Conservation (phyloP, 2,888 invertebrate genomes). For the Caenorhabditis sulstoni region DNA sequence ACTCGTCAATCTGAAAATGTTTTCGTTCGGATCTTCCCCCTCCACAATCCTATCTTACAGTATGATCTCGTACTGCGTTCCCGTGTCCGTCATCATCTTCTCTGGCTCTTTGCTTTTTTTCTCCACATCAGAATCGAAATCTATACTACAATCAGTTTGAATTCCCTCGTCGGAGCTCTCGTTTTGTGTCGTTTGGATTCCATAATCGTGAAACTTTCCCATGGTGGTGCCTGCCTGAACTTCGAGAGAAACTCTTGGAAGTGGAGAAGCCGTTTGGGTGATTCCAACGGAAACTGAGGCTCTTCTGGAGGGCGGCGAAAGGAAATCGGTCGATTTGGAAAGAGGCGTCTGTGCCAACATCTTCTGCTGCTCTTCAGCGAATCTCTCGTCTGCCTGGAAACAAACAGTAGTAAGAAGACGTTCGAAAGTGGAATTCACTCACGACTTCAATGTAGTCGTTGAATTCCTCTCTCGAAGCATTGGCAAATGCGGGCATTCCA, state of each 20-base stretch:
- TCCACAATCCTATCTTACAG: slow-evolving; percentile 8
- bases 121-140: slow-evolving; percentile 26
- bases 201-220: slow-evolving; percentile 48
- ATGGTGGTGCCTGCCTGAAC: slow-evolving; percentile 50
- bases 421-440: slow-evolving; percentile 11
- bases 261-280: slow-evolving; percentile 16
- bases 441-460: slow-evolving; percentile 70
- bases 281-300: slow-evolving; percentile 21
- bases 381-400: slow-evolving; percentile 44
- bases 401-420: background rate
- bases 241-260: slow-evolving; percentile 18
- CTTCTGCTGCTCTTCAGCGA: slow-evolving; percentile 45
- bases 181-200: slow-evolving; percentile 39
- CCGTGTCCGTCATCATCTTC: slow-evolving; percentile 30
- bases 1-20: slow-evolving; percentile 35
- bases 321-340: slow-evolving; percentile 47
- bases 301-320: slow-evolving; percentile 31
- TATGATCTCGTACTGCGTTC: slow-evolving; percentile 40
- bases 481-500: slow-evolving; percentile 72
- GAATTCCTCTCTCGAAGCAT: slow-evolving; percentile 66
- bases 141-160: slow-evolving; percentile 56
- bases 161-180: slow-evolving; percentile 65
- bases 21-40: background rate
- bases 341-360: slow-evolving; percentile 21
- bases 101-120: slow-evolving; percentile 14